A percentile compares a stretch with the other conserved stretches of the same genome.
These are phyloP conservation scores for Formica exsecta DNA, from an alignment of 1,140 invertebrate genomes.

Conservation along the genomic window DNA sequence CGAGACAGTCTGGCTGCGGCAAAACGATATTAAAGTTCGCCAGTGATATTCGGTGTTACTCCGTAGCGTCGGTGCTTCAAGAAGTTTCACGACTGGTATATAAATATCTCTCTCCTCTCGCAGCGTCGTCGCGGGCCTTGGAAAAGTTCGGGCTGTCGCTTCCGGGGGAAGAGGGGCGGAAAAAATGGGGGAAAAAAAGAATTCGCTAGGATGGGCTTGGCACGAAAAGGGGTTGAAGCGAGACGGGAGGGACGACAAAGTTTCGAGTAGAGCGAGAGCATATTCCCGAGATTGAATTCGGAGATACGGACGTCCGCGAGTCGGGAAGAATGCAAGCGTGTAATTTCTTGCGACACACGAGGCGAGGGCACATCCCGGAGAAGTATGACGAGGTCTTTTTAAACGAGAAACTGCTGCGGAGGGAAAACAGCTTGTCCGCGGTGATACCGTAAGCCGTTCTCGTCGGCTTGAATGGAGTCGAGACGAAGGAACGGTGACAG, in stretches of 20 bases:
- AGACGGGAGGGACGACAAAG: slow-evolving; percentile 41
- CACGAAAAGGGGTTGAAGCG: neutral
- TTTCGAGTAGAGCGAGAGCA: slow-evolving; percentile 51
- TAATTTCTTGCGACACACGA: slow-evolving; percentile 65
- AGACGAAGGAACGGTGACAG: neutral
- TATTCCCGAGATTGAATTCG: slow-evolving; percentile 71
- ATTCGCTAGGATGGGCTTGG: neutral
- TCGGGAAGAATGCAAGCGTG: slow-evolving; percentile 62
- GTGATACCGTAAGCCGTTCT: neutral
- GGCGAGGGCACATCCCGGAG: neutral
- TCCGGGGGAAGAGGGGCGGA: neutral
- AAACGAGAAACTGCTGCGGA: slow-evolving; percentile 40
- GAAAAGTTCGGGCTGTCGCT: slow-evolving; percentile 50
- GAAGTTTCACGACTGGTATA: slow-evolving; percentile 60
- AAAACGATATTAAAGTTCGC: slow-evolving; percentile 64
- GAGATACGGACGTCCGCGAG: slow-evolving; percentile 43
- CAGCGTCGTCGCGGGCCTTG: slow-evolving; percentile 21
- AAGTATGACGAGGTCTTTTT: slow-evolving; percentile 56
- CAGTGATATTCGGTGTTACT: slow-evolving; percentile 47
- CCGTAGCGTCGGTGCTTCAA: neutral
- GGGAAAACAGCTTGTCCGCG: slow-evolving; percentile 32
- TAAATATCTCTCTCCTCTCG: slow-evolving; percentile 61
- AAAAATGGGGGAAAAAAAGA: neutral
- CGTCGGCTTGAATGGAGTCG: neutral
- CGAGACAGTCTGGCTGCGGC: slow-evolving; percentile 18